Evolutionary conservation across 2,113 vertebrate genomes (phyloP).

Genomic region (Chelonoidis abingdonii): DNA sequence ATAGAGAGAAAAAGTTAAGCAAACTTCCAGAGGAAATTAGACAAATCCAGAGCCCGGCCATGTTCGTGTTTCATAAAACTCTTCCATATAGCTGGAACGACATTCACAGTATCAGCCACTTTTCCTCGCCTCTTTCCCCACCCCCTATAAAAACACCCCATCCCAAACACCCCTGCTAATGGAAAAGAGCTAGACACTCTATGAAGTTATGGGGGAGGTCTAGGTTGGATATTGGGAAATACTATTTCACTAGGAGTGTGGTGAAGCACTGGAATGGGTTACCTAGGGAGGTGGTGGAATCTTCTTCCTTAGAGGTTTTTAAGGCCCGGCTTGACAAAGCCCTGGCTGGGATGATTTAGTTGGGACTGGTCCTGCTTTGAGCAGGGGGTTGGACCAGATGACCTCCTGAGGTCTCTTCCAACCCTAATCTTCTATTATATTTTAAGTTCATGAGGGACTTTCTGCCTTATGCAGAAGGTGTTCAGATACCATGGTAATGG

Average conservation of each 20-base stretch:
- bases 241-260: too few species aligned
- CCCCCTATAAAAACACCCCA: background rate
- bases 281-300: too few species aligned
- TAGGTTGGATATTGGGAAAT: too few species aligned
- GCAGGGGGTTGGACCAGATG: too few species aligned
- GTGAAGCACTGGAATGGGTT: too few species aligned
- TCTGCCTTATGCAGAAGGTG: rapidly evolving
- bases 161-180: background rate
- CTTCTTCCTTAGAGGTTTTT: too few species aligned
- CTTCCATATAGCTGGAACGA: background rate
- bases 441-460: background rate
- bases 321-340: too few species aligned
- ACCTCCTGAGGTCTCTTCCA: too few species aligned
- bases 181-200: background rate
- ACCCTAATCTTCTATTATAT: too few species aligned
- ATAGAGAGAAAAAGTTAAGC: background rate
- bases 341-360: too few species aligned
- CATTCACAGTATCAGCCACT: background rate
- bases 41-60: background rate
- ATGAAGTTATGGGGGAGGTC: background rate
- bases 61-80: background rate
- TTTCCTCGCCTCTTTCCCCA: background rate
- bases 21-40: background rate
- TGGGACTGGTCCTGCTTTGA: too few species aligned
- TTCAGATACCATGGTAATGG: background rate